Evolutionary conservation across 2,888 invertebrate genomes (phyloP).

Genomic region (Stenolophus ochropezus): DNA sequence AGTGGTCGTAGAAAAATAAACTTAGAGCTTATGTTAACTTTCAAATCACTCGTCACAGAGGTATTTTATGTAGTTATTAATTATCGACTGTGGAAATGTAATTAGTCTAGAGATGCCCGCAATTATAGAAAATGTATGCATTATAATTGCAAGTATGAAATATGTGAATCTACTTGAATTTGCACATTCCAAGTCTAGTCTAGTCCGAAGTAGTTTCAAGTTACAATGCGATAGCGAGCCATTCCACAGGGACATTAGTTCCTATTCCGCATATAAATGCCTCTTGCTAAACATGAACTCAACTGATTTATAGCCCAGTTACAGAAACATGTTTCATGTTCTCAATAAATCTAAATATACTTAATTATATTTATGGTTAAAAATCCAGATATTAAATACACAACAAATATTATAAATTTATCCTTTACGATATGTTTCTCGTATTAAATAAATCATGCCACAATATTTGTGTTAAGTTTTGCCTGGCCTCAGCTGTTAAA

Average conservation of each 20-base stretch:
- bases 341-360: constrained; percentile 33
- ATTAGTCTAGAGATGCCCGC: too few relatives aligned
- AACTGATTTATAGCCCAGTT: neutral
- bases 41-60: too few relatives aligned
- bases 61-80: too few relatives aligned
- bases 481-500: constrained; percentile 25
- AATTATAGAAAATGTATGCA: too few relatives aligned
- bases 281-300: neutral
- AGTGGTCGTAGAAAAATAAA: too few relatives aligned
- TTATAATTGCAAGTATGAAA: too few relatives aligned
- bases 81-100: too few relatives aligned
- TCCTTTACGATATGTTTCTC: constrained; percentile 35
- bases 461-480: constrained; percentile 33
- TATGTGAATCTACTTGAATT: too few relatives aligned
- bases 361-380: constrained; percentile 42
- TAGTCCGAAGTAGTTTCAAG: neutral
- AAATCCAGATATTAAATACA: constrained; percentile 28
- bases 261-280: constrained; percentile 25
- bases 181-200: neutral
- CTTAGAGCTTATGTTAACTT: too few relatives aligned
- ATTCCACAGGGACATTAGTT: neutral
- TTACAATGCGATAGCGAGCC: neutral
- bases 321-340: constrained; percentile 3
- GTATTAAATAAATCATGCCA: constrained; percentile 46
- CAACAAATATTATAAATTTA: constrained; percentile 34